A percentile compares a stretch with the other conserved stretches of the same genome.
phyloP scores from a whole-genome alignment of 2,113 vertebrate genomes.

The Pogona vitticeps region DNA sequence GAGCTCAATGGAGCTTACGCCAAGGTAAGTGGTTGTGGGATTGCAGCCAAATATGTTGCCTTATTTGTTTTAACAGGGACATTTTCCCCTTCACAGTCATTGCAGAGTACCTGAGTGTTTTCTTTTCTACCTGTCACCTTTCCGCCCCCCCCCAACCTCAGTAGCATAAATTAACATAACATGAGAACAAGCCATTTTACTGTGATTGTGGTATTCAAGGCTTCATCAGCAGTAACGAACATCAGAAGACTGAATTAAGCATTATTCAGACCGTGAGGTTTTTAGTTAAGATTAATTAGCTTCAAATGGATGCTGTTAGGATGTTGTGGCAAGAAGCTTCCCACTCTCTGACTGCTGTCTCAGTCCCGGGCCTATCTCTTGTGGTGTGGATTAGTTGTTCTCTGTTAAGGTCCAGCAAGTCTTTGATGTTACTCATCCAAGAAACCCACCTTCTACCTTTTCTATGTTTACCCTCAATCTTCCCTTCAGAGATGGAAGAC shows the following conservation, averaged over 20 bases:
- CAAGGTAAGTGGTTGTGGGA: not conserved
- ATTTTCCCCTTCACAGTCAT: too few relatives aligned
- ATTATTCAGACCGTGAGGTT: not conserved
- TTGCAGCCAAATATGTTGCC: not conserved
- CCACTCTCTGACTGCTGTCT: too few relatives aligned
- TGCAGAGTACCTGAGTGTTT: not conserved
- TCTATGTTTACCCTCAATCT: too few relatives aligned
- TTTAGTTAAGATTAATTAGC: constrained; percentile 13
- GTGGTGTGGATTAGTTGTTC: too few relatives aligned
- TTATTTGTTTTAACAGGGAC: too few relatives aligned
- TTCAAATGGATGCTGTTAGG: constrained; percentile 14
- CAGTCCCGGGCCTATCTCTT: too few relatives aligned
- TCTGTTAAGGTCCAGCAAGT: too few relatives aligned
- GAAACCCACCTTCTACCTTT: too few relatives aligned
- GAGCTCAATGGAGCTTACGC: not conserved
- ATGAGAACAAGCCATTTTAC: not conserved
- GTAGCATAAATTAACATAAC: not conserved
- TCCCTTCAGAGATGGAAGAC: too few relatives aligned
- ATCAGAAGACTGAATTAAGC: not conserved
- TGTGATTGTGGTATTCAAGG: not conserved
- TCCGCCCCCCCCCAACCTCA: not conserved
- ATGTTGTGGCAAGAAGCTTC: not conserved
- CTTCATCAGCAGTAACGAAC: not conserved
- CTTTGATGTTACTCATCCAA: too few relatives aligned
- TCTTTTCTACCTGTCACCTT: not conserved